Evolutionary conservation across 2,888 invertebrate genomes (phyloP).

Genomic region (Archaeoteleia sp.): DNA sequence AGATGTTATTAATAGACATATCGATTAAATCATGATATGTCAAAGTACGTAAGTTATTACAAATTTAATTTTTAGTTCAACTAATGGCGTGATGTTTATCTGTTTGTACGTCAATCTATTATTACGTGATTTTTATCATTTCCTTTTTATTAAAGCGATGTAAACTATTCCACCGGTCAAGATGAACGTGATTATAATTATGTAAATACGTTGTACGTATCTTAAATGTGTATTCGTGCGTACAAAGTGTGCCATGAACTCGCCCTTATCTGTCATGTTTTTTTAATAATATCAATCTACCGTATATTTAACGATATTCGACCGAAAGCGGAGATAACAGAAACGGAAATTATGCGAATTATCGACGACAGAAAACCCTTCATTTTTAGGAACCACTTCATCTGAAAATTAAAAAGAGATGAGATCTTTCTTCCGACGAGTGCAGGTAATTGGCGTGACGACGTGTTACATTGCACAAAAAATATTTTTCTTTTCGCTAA

Average conservation of each 20-base stretch:
- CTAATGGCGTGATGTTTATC: background rate
- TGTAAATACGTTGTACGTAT: slow-evolving; percentile 20
- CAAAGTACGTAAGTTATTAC: too few relatives aligned
- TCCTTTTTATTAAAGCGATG: background rate
- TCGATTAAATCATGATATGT: too few relatives aligned
- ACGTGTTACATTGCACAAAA: slow-evolving; percentile 16
- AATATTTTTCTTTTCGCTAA: slow-evolving; percentile 21
- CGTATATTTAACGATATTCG: too few relatives aligned
- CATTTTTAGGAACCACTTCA: too few relatives aligned
- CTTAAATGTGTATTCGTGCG: slow-evolving; percentile 9
- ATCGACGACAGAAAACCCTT: too few relatives aligned
- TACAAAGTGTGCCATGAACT: slow-evolving; percentile 34
- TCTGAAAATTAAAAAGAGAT: too few relatives aligned
- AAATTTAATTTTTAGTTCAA: too few relatives aligned
- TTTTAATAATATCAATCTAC: slow-evolving; percentile 16
- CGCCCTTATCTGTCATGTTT: slow-evolving; percentile 29
- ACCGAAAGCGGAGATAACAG: background rate
- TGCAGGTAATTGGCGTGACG: slow-evolving; percentile 29
- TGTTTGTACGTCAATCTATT: background rate
- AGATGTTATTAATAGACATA: too few relatives aligned
- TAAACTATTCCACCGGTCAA: background rate
- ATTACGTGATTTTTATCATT: background rate
- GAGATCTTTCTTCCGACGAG: slow-evolving; percentile 5
- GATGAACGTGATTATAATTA: slow-evolving; percentile 8
- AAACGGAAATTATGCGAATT: background rate